Conservation (phyloP, 2,113 vertebrate species). For the Microtus ochrogaster region DNA sequence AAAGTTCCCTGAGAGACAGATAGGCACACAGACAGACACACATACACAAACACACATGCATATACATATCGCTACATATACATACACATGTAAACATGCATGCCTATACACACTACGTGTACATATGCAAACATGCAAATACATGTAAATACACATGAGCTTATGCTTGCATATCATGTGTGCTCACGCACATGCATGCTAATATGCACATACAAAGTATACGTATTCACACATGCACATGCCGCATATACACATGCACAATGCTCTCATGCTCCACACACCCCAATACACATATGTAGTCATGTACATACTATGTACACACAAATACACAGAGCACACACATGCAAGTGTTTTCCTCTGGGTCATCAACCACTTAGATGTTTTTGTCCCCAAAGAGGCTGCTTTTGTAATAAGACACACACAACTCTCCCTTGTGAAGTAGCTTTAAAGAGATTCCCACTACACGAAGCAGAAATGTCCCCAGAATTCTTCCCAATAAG, state of each 20-base stretch:
- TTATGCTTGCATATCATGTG: not conserved
- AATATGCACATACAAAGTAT: not conserved
- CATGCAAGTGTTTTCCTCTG: not conserved
- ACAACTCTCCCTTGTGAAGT: accelerated
- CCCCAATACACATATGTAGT: not conserved
- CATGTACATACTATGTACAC: not conserved
- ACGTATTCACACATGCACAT: too few relatives aligned
- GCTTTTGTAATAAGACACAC: not conserved
- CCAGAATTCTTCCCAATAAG: not conserved
- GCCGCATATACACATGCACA: too few relatives aligned
- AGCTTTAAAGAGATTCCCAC: not conserved
- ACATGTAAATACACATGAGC: not conserved
- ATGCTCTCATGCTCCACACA: not conserved
- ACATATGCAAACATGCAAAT: not conserved
- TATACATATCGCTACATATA: not conserved
- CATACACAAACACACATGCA: too few relatives aligned
- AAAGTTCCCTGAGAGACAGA: not conserved
- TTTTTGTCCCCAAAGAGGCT: not conserved
- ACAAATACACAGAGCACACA: too few relatives aligned
- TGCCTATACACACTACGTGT: not conserved
- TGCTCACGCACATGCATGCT: not conserved
- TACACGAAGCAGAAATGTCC: not conserved
- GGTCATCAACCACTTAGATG: accelerated
- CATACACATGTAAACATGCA: too few relatives aligned
- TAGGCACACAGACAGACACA: too few relatives aligned